Percentiles rank a stretch among this genome's conserved stretches.
These are phyloP conservation scores for Echinarachnius parma DNA, from an alignment of 53 echinoderm and acorn worm species.

Conservation along the genomic window DNA sequence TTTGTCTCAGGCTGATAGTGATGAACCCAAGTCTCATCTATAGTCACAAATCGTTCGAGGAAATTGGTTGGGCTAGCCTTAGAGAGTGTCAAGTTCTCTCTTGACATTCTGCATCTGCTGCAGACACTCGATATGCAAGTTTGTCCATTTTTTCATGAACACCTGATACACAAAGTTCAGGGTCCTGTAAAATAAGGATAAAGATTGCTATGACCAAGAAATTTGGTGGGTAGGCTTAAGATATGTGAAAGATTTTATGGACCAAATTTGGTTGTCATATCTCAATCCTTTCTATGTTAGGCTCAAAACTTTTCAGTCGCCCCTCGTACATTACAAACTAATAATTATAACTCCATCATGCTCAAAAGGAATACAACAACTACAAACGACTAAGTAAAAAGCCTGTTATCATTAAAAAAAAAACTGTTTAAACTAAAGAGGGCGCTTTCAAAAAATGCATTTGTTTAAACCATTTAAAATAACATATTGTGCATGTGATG, in stretches of 20 bases:
- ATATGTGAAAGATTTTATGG: not conserved
- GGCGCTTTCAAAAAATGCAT: too few species aligned
- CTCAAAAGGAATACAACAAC: too few species aligned
- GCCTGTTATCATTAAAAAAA: too few species aligned
- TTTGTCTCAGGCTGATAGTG: not conserved
- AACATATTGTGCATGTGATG: too few species aligned
- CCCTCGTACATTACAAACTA: too few species aligned
- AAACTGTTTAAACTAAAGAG: too few species aligned
- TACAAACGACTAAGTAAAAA: too few species aligned
- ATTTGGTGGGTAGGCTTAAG: not conserved
- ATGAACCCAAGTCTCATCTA: not conserved
- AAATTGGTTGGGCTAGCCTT: too few species aligned
- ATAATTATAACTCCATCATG: too few species aligned
- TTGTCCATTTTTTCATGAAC: not conserved
- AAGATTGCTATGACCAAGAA: not conserved
- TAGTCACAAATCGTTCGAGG: not conserved
- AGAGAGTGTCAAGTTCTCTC: too few species aligned
- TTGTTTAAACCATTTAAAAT: too few species aligned
- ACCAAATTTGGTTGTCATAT: not conserved
- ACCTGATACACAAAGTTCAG: not conserved
- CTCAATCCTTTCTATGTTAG: not conserved
- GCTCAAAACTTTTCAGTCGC: not conserved
- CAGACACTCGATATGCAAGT: not conserved
- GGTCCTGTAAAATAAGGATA: not conserved
- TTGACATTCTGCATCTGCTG: not conserved